Base-by-base conservation (phyloP, 2,113 vertebrate species). In the Lepus timidus region DNA sequence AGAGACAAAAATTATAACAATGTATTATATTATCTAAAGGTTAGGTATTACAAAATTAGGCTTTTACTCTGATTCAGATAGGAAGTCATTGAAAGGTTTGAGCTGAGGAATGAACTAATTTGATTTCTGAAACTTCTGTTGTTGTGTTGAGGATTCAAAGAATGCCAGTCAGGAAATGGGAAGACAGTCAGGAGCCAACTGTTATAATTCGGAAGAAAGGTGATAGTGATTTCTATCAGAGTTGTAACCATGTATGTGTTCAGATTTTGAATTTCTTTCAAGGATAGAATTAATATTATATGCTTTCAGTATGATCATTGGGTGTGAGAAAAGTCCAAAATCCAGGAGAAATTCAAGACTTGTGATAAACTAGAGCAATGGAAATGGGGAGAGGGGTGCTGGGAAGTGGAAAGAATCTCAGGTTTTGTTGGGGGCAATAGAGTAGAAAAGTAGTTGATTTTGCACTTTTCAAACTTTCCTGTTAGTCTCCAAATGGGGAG, bases 31-130 rank as follows among this genome's bases (percentile, higher is more conserved):
- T 61, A 85, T 44, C 62, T 90, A 85, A 93, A 87, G 71, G 71
- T 96, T 95, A 96, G 84, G 20, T 84, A 82, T 33, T 75, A 36
- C 81, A 85, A 91, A 96, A 80, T 89, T 70, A 84, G 8, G n/a
- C 49, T 93, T 94, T 94, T 78, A 78, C 58, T 95, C 55, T 96
- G 67, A 84, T 70, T 83, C 25, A 88, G 31, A 84, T 14, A 90
- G 67, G 33, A 94, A 95, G 61, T 94, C 49, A 74, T 9, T 68
- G 62, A 55, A 90, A 90, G 8, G 2, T 65, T 79, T 94, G 44
- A 81, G 31, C 31, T 62, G 17, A 88, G 23, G 23, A 71, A 39
- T 70, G 11, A 88, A 74, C 2, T 94, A 67, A 68, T 80, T 81
- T 85, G 25, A 94, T 8, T 88, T 64, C 68, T 2, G 7, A 79